These are phyloP conservation scores for Erpornis zantholeuca DNA, from an alignment of 2,113 vertebrate species.

Conservation along the genomic window DNA sequence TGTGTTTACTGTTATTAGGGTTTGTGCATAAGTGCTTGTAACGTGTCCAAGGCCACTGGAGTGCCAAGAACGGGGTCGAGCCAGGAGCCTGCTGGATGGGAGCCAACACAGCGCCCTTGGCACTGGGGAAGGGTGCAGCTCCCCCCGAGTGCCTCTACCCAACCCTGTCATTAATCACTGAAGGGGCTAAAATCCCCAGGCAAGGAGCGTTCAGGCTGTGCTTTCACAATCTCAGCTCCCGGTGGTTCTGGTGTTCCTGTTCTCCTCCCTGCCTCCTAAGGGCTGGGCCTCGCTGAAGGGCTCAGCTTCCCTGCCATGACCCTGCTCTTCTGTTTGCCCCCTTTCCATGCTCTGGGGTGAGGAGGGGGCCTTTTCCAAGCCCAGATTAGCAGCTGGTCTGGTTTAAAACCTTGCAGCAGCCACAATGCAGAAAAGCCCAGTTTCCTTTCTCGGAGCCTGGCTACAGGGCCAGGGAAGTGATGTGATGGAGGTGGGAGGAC, in stretches of 20 bases:
- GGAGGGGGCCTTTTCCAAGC: neutral
- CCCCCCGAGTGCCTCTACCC: neutral
- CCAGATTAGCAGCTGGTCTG: neutral
- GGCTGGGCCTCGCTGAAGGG: neutral
- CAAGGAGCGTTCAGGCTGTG: rapidly evolving
- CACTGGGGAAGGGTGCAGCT: neutral
- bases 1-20: conserved; percentile 5
- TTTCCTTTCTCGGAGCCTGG: rapidly evolving
- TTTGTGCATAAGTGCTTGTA: neutral
- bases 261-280: neutral
- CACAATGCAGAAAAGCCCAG: neutral
- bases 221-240: neutral
- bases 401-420: neutral
- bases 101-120: neutral
- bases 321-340: neutral
- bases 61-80: neutral
- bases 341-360: rapidly evolving
- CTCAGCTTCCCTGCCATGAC: rapidly evolving
- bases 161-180: neutral
- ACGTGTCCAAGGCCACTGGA: neutral
- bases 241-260: neutral
- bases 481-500: neutral
- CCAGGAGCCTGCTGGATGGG: neutral
- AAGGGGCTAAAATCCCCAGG: neutral
- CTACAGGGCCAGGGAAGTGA: neutral